A percentile compares a stretch with the other conserved stretches of the same genome.
These are phyloP conservation scores for Aphyosemion australe DNA, from an alignment of 2,113 vertebrate species.

Conservation along the genomic window DNA sequence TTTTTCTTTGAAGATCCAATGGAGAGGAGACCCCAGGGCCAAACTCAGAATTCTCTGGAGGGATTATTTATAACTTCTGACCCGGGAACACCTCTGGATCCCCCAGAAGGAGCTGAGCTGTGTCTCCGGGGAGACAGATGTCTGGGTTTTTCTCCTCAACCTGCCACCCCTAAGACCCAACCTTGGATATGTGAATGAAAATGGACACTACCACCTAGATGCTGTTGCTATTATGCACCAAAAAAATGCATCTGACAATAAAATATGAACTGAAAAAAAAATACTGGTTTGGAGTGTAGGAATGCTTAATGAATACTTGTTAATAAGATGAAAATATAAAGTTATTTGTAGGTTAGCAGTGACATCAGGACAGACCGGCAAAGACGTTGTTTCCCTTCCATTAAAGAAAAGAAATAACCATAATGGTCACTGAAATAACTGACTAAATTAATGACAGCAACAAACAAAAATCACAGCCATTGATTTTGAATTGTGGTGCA, in stretches of 20 bases:
- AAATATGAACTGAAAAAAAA: not conserved
- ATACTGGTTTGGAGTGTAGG: not conserved
- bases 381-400: no score
- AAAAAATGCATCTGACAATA: not conserved
- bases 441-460: no score
- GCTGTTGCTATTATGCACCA: not conserved
- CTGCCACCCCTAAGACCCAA: not conserved
- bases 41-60: not conserved
- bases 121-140: not conserved
- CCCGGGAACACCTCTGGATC: not conserved
- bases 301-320: no score
- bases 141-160: not conserved
- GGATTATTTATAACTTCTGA: slow-evolving; percentile 1
- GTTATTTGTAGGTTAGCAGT: no score
- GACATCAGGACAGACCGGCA: no score
- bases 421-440: no score
- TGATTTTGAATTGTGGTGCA: no score
- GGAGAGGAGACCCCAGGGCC: not conserved
- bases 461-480: no score
- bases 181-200: not conserved
- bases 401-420: no score
- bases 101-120: not conserved
- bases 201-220: not conserved
- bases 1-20: not conserved
- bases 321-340: not conserved